phyloP scores from a whole-genome alignment of 2,888 invertebrate species.

The Odontothrips loti region DNA sequence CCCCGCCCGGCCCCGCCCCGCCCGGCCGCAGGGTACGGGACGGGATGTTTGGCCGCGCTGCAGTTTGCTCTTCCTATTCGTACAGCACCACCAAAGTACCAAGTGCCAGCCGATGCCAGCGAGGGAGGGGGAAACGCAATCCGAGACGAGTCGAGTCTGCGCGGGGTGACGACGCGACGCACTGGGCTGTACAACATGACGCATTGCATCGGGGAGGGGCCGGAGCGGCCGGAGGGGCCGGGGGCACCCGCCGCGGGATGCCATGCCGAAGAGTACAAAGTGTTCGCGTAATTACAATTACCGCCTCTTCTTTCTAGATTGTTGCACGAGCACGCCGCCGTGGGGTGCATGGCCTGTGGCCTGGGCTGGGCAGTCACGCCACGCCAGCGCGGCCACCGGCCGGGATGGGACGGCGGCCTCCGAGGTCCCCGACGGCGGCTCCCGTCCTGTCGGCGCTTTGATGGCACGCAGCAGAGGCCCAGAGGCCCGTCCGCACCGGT shows the following conservation, averaged over 20 bases:
- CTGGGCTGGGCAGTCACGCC: neutral
- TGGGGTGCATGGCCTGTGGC: neutral
- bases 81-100: neutral
- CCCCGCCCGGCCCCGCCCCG: neutral
- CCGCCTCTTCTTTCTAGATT: neutral
- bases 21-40: neutral
- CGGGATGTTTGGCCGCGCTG: too few relatives aligned
- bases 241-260: neutral
- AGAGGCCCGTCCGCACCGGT: neutral
- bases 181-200: too few relatives aligned
- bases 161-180: too few relatives aligned
- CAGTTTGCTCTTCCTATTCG: constrained; percentile 16
- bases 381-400: neutral
- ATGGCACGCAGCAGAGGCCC: too few relatives aligned
- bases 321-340: neutral
- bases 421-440: too few relatives aligned
- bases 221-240: neutral
- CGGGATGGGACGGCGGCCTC: too few relatives aligned
- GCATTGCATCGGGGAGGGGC: too few relatives aligned
- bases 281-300: neutral
- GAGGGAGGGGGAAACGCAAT: neutral
- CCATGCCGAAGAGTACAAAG: neutral
- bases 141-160: too few relatives aligned
- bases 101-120: neutral
- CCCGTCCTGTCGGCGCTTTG: too few relatives aligned